These are phyloP conservation scores for Thymelicus acteon DNA, from an alignment of 2,888 invertebrate genomes.

Conservation along the genomic window DNA sequence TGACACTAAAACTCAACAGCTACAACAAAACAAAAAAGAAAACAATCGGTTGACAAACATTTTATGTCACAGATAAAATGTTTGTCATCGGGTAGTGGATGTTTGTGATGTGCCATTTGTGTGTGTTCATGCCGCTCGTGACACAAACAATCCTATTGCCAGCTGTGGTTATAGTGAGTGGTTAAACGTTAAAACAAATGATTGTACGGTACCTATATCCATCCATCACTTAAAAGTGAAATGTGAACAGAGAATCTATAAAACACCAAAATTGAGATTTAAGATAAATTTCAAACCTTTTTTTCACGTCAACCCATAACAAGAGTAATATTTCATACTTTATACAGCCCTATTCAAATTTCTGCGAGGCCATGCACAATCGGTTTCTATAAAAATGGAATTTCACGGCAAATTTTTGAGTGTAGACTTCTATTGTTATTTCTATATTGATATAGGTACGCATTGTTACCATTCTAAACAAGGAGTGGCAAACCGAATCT, in stretches of 20 bases:
- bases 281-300: slow-evolving; percentile 6
- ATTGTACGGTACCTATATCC: no score
- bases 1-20: no score
- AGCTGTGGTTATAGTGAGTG: no score
- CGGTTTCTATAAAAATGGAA: slow-evolving; percentile 30
- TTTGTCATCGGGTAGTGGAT: no score
- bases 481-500: neutral
- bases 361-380: slow-evolving; percentile 13
- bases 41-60: no score
- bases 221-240: neutral
- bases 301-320: slow-evolving; percentile 1
- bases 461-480: slow-evolving; percentile 6
- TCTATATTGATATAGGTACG: slow-evolving; percentile 24
- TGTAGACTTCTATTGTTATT: slow-evolving; percentile 28
- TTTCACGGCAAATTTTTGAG: slow-evolving; percentile 28
- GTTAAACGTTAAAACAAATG: no score
- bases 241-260: neutral
- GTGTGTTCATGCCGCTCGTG: no score
- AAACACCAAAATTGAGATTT: slow-evolving; percentile 4
- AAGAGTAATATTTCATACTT: slow-evolving; percentile 1
- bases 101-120: no score
- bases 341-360: slow-evolving; percentile 12
- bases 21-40: no score
- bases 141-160: no score
- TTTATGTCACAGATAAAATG: no score